Evolutionary conservation across 2,113 vertebrate species (phyloP), one percentile per base, ranked within the genome.

Genomic region (Oncorhynchus gorbuscha): DNA sequence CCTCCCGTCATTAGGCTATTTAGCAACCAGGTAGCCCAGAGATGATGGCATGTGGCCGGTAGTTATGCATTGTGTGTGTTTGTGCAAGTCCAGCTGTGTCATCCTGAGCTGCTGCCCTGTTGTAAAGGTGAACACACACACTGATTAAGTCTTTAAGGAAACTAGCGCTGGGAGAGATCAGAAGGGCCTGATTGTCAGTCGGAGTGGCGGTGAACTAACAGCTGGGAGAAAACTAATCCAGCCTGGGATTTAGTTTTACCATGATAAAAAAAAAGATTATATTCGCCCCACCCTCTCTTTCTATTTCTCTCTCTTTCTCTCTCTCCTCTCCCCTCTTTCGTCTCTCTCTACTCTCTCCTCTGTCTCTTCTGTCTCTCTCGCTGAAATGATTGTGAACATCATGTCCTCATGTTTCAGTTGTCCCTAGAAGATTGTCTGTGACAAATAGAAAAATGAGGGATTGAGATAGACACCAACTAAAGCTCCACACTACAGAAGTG

Each of bases 21-120:
- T 83, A 74, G 78, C 69, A 76, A 75, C 83, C 77, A 79, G 84
- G 92, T 94, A 88, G 81, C 92, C 82, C 83, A 86, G 93, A 90
- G 86, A 93, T 93, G 18, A 24, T 28, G 88, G 89, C 76, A 92
- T 85, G 87, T 84, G 61, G 65, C 61, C 66, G 64, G n/a, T 55
- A 30, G 65, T 30, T 67, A 16, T 7, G 65, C 65, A 13, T 64
- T 67, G 35, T 70, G 68, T 30, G 66, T 70, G 64, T 59, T 35
- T 76, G 45, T 61, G 55, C 22, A 9, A 66, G 22, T 73, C 55
- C 71, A 72, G 74, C 64, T 81, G 26, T 70, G 5, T 45, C 45
- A 3, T 48, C 24, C 58, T 28, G 20, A 76, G 26, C 61, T 45
- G 9, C 2, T 3, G 39, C 20, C 68, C 48, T 66, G 71, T 61